Conservation (phyloP, 2,113 vertebrate genomes). For the Sarotherodon lohbergeri region DNA sequence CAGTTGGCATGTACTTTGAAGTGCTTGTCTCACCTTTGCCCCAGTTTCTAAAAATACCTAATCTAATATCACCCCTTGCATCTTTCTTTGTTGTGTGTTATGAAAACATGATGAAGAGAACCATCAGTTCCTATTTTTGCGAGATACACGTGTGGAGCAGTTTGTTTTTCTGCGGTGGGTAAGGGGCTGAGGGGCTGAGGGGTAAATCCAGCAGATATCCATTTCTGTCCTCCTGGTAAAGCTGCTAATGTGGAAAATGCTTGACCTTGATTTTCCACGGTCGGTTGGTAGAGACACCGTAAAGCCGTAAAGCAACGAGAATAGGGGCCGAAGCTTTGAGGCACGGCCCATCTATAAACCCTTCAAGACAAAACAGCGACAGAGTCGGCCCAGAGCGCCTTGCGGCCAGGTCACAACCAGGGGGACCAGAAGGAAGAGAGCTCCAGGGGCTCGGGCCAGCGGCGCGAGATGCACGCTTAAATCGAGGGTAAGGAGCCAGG, state of each 20-base stretch:
- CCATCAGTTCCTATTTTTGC: not conserved
- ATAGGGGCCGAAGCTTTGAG: not conserved
- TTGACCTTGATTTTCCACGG: conserved; percentile 64
- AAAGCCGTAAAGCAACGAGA: not conserved
- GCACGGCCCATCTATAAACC: conserved; percentile 14
- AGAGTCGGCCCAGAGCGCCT: not conserved
- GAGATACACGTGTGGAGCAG: not conserved
- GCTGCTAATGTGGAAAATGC: conserved; percentile 66
- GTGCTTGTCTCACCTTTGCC: conserved; percentile 1
- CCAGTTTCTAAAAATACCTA: conserved; percentile 8
- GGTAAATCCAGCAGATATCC: conserved; percentile 48
- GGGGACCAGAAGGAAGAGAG: not conserved
- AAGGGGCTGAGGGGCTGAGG: not conserved
- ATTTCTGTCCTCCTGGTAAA: conserved; percentile 56
- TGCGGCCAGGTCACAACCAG: conserved; percentile 23
- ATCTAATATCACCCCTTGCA: conserved; percentile 6
- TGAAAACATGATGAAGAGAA: conserved; percentile 31
- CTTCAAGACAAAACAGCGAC: not conserved
- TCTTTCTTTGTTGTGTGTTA: conserved; percentile 14
- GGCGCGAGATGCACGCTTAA: not conserved
- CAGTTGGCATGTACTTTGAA: conserved; percentile 2
- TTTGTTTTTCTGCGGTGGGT: not conserved
- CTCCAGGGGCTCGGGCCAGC: not conserved
- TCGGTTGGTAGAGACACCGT: conserved; percentile 33
- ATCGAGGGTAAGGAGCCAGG: conserved; percentile 29